phyloP scores from a whole-genome alignment of 1,140 invertebrate species.

The Sycobia sp. region DNA sequence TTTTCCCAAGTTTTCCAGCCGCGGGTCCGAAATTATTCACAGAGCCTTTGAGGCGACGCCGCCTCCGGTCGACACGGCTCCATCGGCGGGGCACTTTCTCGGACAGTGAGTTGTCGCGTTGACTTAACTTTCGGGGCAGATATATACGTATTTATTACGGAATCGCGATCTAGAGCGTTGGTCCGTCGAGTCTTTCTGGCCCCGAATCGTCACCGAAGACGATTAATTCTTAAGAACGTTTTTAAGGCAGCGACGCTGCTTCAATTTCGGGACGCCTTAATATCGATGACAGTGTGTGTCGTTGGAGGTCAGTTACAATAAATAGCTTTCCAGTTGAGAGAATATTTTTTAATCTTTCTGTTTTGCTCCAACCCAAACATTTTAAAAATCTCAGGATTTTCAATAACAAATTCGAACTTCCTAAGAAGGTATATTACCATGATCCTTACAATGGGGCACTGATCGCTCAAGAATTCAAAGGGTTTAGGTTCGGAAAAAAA shows the following conservation, averaged over 20 bases:
- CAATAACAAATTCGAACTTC: conserved; percentile 4
- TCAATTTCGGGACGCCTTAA: too few relatives aligned
- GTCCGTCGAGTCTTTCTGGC: too few relatives aligned
- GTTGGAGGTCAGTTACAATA: too few relatives aligned
- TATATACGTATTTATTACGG: too few relatives aligned
- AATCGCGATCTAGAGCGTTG: too few relatives aligned
- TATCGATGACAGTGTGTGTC: too few relatives aligned
- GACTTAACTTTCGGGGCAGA: conserved; percentile 7
- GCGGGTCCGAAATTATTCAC: conserved; percentile 21
- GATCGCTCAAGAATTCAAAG: conserved; percentile 3
- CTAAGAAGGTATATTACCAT: neutral
- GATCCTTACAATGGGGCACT: neutral
- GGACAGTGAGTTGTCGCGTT: conserved; percentile 2
- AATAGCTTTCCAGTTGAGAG: too few relatives aligned
- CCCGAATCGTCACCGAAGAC: too few relatives aligned
- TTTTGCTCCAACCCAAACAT: neutral
- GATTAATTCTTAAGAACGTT: too few relatives aligned
- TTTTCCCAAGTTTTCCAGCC: conserved; percentile 29
- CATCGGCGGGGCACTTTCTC: neutral
- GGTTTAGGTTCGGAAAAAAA: conserved; percentile 7
- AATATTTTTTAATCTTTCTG: conserved; percentile 12
- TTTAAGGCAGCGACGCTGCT: too few relatives aligned
- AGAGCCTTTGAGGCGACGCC: conserved; percentile 11
- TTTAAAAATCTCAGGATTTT: neutral
- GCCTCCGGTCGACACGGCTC: conserved; percentile 5